Conservation (phyloP, 2,797 vertebrate genomes). For the Hapalemur alaotrensis region DNA sequence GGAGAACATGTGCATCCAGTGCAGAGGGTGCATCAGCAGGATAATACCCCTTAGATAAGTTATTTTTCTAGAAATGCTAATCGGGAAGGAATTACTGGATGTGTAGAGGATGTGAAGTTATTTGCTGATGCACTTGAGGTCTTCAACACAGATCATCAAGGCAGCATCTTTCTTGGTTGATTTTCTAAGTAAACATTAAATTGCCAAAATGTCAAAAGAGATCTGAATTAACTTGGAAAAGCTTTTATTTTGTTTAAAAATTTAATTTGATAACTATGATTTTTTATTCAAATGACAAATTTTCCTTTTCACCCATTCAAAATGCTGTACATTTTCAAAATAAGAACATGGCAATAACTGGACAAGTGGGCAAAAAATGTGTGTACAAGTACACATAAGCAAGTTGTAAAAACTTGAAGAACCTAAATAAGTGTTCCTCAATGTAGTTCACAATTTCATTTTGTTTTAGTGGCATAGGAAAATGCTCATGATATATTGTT, state of each 20-base stretch:
- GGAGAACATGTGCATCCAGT: neutral
- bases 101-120: neutral
- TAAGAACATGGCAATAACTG: neutral
- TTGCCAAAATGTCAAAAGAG: neutral
- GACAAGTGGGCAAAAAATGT: neutral
- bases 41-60: neutral
- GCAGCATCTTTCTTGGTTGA: neutral
- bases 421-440: neutral
- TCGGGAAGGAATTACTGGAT: neutral
- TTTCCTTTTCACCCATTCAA: slow-evolving; percentile 31
- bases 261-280: neutral
- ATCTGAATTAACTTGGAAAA: neutral
- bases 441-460: neutral
- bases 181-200: neutral
- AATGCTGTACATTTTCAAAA: neutral
- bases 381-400: neutral
- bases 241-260: neutral
- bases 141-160: neutral
- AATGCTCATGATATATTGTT: neutral
- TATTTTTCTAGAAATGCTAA: slow-evolving; percentile 29
- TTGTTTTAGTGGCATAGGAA: neutral
- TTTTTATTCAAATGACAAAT: neutral
- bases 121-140: neutral
- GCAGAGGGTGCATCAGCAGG: neutral
- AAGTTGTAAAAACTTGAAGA: neutral